phyloP scores from a whole-genome alignment of 92 coral and sea anemone genomes.

The Zoanthus sansibaricus region DNA sequence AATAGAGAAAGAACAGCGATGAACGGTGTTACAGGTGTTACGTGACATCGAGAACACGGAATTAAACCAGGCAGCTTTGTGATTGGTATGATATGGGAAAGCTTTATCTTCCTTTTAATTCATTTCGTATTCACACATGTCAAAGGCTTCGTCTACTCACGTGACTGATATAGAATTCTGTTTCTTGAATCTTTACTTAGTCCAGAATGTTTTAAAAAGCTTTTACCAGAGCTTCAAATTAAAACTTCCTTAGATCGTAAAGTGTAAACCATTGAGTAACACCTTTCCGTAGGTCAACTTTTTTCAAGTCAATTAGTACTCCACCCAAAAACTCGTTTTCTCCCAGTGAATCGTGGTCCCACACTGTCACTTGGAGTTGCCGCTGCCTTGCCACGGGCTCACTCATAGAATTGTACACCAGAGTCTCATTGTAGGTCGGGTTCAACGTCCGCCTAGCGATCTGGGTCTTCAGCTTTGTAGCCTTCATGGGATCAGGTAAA shows the following conservation, averaged over 20 bases:
- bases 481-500: slow-evolving; percentile 91
- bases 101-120: no score
- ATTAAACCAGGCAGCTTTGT: no score
- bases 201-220: neutral
- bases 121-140: no score
- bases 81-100: no score
- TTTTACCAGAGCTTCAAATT: neutral
- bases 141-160: no score
- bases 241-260: slow-evolving; percentile 73
- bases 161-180: no score
- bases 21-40: no score
- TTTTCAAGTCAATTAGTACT: slow-evolving; percentile 81
- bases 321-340: slow-evolving; percentile 98
- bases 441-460: slow-evolving; percentile 90
- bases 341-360: slow-evolving; percentile 94
- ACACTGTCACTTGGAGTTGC: slow-evolving; percentile 88
- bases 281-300: slow-evolving; percentile 75
- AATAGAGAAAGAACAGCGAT: no score
- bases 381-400: slow-evolving; percentile 77
- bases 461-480: slow-evolving; percentile 95
- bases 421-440: slow-evolving; percentile 97
- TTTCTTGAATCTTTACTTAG: no score
- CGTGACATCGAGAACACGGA: no score
- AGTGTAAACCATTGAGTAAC: slow-evolving; percentile 80
- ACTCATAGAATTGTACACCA: slow-evolving; percentile 71